These are phyloP conservation scores for Fregata magnificens DNA, from an alignment of 2,113 vertebrate species.

Conservation along the genomic window DNA sequence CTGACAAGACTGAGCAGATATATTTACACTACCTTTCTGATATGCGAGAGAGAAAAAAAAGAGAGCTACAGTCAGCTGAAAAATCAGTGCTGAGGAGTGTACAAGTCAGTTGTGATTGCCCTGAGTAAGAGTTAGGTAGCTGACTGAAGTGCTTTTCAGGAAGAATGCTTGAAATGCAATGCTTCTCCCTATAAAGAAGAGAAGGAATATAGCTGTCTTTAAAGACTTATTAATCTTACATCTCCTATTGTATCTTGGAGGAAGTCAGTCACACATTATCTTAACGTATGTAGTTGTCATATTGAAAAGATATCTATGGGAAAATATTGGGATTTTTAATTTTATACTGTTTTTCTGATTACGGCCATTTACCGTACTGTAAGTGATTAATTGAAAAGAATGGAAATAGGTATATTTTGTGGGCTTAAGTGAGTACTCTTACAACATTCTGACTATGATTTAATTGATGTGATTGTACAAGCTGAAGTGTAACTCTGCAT, in stretches of 20 bases:
- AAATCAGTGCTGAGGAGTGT: background rate
- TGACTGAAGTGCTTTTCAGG: background rate
- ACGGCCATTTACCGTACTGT: background rate
- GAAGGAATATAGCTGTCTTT: background rate
- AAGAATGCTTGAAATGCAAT: background rate
- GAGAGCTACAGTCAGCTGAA: background rate
- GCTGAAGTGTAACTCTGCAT: background rate
- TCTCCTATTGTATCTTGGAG: background rate
- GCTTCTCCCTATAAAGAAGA: background rate
- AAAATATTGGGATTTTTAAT: background rate
- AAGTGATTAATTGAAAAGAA: background rate
- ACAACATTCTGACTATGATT: background rate
- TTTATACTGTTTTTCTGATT: background rate
- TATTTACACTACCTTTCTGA: background rate
- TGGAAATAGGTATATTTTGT: background rate
- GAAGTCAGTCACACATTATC: background rate
- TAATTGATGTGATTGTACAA: background rate
- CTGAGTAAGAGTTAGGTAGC: background rate
- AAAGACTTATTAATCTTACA: background rate
- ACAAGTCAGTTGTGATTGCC: background rate
- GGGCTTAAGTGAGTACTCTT: background rate
- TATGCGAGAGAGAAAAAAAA: background rate
- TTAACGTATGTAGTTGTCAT: background rate
- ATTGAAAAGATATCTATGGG: background rate
- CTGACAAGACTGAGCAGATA: background rate